Conservation (phyloP, 1,140 invertebrate species). For the Drosophila guanche region DNA sequence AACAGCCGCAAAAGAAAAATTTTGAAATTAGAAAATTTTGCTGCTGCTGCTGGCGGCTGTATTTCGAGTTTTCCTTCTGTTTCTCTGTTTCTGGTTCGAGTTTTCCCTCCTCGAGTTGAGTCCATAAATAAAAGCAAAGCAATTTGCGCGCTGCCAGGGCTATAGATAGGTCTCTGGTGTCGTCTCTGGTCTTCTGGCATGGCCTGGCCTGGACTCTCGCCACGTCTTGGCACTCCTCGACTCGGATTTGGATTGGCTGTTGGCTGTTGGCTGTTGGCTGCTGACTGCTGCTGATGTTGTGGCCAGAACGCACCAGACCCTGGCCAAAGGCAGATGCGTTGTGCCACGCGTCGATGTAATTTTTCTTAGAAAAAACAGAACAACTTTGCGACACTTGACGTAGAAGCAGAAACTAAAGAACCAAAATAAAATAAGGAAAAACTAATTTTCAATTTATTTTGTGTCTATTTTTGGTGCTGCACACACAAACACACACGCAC, state of each 20-base stretch:
- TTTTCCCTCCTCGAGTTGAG: constrained; percentile 44
- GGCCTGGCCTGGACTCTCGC: constrained; percentile 13
- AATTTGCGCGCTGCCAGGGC: constrained; percentile 63
- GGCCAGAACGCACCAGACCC: constrained; percentile 68
- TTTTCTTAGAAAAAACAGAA: constrained; percentile 47
- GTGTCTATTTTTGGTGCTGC: constrained; percentile 70
- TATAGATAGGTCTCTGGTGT: constrained; percentile 60
- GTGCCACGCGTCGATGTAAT: constrained; percentile 63
- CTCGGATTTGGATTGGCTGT: constrained; percentile 21
- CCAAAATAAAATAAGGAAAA: constrained; percentile 26
- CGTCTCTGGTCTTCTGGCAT: constrained; percentile 4
- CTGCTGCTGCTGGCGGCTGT: constrained; percentile 24
- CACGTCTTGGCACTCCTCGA: constrained; percentile 20
- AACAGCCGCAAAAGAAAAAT: constrained; percentile 35
- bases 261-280: not conserved
- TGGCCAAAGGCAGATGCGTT: constrained; percentile 66
- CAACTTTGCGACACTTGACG: constrained; percentile 57
- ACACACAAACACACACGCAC: not conserved
- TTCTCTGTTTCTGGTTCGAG: too few relatives aligned
- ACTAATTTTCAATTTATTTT: constrained; percentile 60
- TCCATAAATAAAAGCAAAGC: constrained; percentile 78
- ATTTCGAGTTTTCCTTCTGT: constrained; percentile 33
- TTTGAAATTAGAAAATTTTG: constrained; percentile 76
- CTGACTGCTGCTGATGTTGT: not conserved
- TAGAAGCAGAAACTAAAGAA: constrained; percentile 37